Conservation (phyloP, 1,140 invertebrate species). For the Leptinotarsa defecta region DNA sequence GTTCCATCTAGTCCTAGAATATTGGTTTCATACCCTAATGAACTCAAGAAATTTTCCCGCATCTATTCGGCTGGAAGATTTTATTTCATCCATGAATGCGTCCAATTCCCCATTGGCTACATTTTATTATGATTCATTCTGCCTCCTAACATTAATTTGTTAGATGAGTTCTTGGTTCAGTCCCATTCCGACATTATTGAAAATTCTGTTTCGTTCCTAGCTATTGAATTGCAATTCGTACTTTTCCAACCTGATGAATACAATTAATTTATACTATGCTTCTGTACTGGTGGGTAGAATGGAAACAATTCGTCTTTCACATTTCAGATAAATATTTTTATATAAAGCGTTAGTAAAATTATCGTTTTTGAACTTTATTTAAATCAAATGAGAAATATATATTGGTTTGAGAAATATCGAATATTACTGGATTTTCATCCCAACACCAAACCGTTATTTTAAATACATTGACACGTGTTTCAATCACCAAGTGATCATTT, state of each 20-base stretch:
- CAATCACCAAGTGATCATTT: too few species aligned
- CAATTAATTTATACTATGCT: constrained; percentile 5
- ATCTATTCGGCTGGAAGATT: constrained; percentile 1
- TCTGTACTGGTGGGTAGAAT: neutral
- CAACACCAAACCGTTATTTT: too few species aligned
- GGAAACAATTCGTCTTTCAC: too few species aligned
- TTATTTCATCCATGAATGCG: constrained; percentile 21
- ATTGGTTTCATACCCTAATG: constrained; percentile 9
- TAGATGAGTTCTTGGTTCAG: constrained; percentile 10
- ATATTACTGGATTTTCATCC: too few species aligned
- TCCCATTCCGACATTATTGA: neutral
- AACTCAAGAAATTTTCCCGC: constrained; percentile 13
- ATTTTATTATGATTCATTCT: constrained; percentile 25
- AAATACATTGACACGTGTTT: too few species aligned
- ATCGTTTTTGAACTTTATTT: too few species aligned
- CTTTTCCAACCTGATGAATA: too few species aligned
- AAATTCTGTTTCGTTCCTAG: constrained; percentile 3
- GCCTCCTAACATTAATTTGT: neutral
- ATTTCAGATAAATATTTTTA: too few species aligned
- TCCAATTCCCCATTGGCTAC: constrained; percentile 13
- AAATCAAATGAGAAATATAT: too few species aligned
- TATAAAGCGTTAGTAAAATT: too few species aligned
- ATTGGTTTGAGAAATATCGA: too few species aligned
- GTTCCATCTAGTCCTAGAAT: neutral
- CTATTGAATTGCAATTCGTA: too few species aligned